Evolutionary conservation across 2,888 invertebrate genomes (phyloP).

Genomic region (Globia sparganii): DNA sequence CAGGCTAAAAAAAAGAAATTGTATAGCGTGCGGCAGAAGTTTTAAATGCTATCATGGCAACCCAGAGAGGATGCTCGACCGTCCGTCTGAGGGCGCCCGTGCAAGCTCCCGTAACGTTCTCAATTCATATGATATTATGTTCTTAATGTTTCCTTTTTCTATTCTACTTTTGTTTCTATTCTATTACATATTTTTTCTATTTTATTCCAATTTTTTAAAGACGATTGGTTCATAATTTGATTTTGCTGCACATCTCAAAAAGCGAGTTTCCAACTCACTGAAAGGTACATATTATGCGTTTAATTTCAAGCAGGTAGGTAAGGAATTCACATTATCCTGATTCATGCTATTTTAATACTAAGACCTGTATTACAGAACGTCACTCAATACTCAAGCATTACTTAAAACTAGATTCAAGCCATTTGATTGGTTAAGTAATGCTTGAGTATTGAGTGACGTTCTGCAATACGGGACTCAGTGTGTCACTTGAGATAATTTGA

Average conservation of each 20-base stretch:
- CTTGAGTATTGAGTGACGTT: no score
- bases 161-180: no score
- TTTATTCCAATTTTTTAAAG: no score
- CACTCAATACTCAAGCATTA: no score
- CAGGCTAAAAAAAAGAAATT: not conserved
- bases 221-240: no score
- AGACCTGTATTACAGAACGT: no score
- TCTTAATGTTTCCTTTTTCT: not conserved
- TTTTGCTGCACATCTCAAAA: not conserved
- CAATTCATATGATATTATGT: not conserved
- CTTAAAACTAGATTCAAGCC: no score
- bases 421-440: no score
- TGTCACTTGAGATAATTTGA: conserved; percentile 8
- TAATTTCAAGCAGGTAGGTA: not conserved
- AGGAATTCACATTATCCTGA: not conserved
- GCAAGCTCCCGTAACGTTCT: not conserved
- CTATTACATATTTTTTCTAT: no score
- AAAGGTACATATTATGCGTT: not conserved
- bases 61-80: no score
- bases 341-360: not conserved
- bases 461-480: no score
- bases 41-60: not conserved
- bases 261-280: not conserved
- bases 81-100: no score
- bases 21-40: not conserved